phyloP scores from a whole-genome alignment of 2,113 vertebrate genomes.

The Plotosus lineatus region DNA sequence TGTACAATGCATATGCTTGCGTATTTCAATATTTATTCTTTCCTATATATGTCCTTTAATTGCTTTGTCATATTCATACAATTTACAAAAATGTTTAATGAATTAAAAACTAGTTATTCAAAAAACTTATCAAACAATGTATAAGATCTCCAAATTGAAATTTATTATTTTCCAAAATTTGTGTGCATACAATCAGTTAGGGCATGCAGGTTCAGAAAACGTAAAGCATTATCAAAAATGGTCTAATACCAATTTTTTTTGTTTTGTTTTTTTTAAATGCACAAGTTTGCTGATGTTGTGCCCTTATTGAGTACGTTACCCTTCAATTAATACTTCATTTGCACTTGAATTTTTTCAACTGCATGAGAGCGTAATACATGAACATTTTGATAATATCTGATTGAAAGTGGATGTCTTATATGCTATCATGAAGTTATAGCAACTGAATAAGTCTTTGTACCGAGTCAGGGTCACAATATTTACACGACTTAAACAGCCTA shows the following conservation, averaged over 20 bases:
- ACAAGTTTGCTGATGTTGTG: constrained; percentile 71
- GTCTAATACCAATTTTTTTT: constrained; percentile 35
- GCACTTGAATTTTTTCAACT: constrained; percentile 77
- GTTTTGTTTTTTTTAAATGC: too few species aligned
- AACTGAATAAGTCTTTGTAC: constrained; percentile 24
- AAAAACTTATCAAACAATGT: constrained; percentile 99
- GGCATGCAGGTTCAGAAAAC: constrained; percentile 87
- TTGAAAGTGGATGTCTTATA: constrained; percentile 33
- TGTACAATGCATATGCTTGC: constrained; percentile 79
- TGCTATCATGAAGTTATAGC: not conserved
- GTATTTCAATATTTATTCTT: constrained; percentile 77
- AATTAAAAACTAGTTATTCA: constrained; percentile 99
- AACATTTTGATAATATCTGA: constrained; percentile 63
- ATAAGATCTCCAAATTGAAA: constrained; percentile 99
- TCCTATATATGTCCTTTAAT: constrained; percentile 81
- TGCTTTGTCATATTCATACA: constrained; percentile 83
- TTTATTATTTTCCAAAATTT: constrained; percentile 97
- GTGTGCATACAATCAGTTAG: constrained; percentile 99
- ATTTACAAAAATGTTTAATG: constrained; percentile 99
- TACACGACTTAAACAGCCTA: constrained; percentile 39
- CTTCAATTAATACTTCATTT: constrained; percentile 85
- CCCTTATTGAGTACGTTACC: constrained; percentile 85
- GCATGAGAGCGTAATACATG: constrained; percentile 70
- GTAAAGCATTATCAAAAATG: constrained; percentile 45
- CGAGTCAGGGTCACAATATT: constrained; percentile 24